phyloP scores from a whole-genome alignment of 2,888 invertebrate species.

The Herminia tarsipennalis region DNA sequence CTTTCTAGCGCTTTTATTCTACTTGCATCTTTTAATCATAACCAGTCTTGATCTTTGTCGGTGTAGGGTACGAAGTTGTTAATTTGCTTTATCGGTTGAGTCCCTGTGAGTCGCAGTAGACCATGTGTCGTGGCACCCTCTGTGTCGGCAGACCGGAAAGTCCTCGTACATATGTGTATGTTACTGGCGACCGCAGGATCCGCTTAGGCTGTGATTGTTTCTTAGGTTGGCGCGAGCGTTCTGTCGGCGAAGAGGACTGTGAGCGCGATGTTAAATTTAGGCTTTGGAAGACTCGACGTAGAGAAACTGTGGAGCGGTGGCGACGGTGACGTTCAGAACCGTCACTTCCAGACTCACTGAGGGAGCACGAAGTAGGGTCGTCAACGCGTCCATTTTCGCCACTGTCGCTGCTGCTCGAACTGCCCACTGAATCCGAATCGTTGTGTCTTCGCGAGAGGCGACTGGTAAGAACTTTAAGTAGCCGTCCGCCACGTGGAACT shows the following conservation, averaged over 20 bases:
- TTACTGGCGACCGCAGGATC: constrained; percentile 91
- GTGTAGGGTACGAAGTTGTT: constrained; percentile 48
- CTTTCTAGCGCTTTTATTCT: constrained; percentile 65
- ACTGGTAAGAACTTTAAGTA: constrained; percentile 88
- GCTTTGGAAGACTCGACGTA: constrained; percentile 90
- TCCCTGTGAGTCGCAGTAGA: constrained; percentile 65
- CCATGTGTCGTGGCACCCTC: constrained; percentile 88
- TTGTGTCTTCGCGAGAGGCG: constrained; percentile 85
- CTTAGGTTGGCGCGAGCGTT: constrained; percentile 73
- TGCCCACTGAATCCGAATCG: constrained; percentile 73
- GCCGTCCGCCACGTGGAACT: constrained; percentile 85
- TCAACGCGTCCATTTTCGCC: constrained; percentile 68
- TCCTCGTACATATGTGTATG: constrained; percentile 92
- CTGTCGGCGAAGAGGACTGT: constrained; percentile 86
- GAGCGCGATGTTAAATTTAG: constrained; percentile 88
- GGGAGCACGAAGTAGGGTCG: constrained; percentile 83
- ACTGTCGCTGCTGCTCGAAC: constrained; percentile 79
- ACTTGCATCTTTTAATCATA: constrained; percentile 58
- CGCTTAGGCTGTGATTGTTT: constrained; percentile 89
- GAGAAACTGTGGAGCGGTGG: constrained; percentile 86
- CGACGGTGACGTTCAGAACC: constrained; percentile 81
- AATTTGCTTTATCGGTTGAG: constrained; percentile 69
- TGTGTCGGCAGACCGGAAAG: constrained; percentile 93
- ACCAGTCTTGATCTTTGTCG: constrained; percentile 78
- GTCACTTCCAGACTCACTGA: constrained; percentile 88